phyloP scores from a whole-genome alignment of 1,140 invertebrate species.

The Drosophila jambulina region DNA sequence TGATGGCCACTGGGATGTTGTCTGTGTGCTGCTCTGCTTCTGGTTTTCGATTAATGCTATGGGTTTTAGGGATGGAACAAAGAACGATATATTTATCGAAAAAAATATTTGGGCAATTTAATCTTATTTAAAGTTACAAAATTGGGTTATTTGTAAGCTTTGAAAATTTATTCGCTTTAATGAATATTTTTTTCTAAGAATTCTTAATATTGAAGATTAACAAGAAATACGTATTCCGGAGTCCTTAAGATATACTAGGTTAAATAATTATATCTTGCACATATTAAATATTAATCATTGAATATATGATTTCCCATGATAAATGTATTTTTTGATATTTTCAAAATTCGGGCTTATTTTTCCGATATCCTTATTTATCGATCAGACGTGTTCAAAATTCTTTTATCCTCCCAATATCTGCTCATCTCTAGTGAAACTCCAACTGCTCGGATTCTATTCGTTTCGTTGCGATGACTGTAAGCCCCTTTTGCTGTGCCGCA shows the following conservation, averaged over 20 bases:
- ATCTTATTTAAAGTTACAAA: not conserved
- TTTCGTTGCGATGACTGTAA: constrained; percentile 52
- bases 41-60: constrained; percentile 22
- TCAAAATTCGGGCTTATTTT: too few relatives aligned
- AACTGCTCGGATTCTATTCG: constrained; percentile 21
- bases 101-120: too few relatives aligned
- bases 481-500: constrained; percentile 54
- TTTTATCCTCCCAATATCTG: not conserved
- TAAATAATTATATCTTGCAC: not conserved
- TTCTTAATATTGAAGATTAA: not conserved
- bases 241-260: too few relatives aligned
- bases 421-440: not conserved
- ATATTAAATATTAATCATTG: not conserved
- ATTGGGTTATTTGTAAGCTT: not conserved
- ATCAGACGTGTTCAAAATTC: too few relatives aligned
- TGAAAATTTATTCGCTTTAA: too few relatives aligned
- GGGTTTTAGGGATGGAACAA: too few relatives aligned
- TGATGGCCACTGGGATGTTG: constrained; percentile 30
- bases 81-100: not conserved
- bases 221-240: not conserved
- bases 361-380: too few relatives aligned
- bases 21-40: not conserved
- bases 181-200: not conserved
- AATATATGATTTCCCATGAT: too few relatives aligned
- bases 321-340: not conserved